Evolutionary conservation across 1,140 invertebrate genomes (phyloP), one percentile per base, ranked within the genome.

Genomic region (Eriocheir sinensis): DNA sequence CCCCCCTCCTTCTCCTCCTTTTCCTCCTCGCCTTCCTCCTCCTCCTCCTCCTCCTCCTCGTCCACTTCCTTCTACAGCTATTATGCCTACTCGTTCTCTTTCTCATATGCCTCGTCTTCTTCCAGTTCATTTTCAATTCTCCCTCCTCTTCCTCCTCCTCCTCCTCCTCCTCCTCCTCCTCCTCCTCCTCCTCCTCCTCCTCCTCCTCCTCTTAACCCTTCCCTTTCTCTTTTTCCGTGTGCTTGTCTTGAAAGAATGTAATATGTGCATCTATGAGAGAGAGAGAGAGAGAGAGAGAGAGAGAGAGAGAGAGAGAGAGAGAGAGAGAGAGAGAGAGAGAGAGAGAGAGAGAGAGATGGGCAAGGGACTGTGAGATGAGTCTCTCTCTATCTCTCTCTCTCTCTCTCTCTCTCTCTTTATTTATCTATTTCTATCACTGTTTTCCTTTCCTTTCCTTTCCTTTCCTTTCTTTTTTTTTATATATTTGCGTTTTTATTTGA

Each of bases 261-360:
- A 85, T 85, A 30, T 85, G 32, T 34, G 0, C 32, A 17, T 38
- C 21, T n/a, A 30, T 3, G 32, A 38, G 81, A 85, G 81, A 85
- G 81, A 85, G 81, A 85, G 81, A 85, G 81, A 85, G 81, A 85
- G 81, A 85, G 81, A 85, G 81, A 85, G 81, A 85, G 81, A 85
- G 81, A 85, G 81, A 85, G 81, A 85, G 81, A 85, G 81, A 85
- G 81, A 85, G 81, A 85, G 81, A 32, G n/a, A 32, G n/a, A 32
- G n/a, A 30, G 81, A 85, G 81, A 85, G 17, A 32, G 1, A 30
- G 81, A 85, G 81, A 85, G 81, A 85, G 81, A 85, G 81, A 85
- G 30, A 83, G 36, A 38, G 81, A 83, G 4, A 12, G 12, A n/a
- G 12, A 38, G 81, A 21, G 72, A 79, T 17, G 30, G 72, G 30